Evolutionary conservation across 2,113 vertebrate genomes (phyloP), one percentile per base, ranked within the genome.

Genomic region (Dolichallabes microphthalmus): DNA sequence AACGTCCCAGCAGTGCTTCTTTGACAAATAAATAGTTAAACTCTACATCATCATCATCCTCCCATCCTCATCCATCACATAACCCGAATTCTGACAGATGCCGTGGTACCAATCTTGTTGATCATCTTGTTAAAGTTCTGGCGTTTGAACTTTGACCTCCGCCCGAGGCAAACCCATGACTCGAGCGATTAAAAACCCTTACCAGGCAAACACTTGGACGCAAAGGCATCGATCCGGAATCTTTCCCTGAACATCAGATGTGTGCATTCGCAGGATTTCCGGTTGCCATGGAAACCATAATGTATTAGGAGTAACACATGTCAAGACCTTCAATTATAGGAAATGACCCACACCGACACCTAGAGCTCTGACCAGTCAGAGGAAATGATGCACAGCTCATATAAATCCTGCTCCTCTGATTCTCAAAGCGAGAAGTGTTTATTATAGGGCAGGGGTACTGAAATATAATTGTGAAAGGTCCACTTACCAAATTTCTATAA

Each of bases 181-280:
- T 79, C 30, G 4, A 68, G 35, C 55, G 19, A 52, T 32, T 74
- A 58, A 25, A 71, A 22, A 35, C 32, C 60, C 19, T 55, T 7
- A 58, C 14, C 27, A 25, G 11, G 20, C 13, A 45, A 45, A 25
- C 15, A 25, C n/a, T 35, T 15, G n/a, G 17, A 22, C 8, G 30
- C 78, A 52, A 39, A 20, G 7, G n/a, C 69, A 85, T 85, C 25
- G 84, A 85, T 85, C 66, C n/a, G 22, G 32, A 13, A 74, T 30
- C 35, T 3, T 80, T 68, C 52, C 35, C 35, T 73, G 11, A 77
- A 61, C 77, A 22, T 69, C 76, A 78, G 83, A 66, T 60, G 14
- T 76, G 45, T 8, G 45, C 20, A 71, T 22, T n/a, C 20, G 2
- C 25, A 66, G 66, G 14, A 69, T 15, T 66, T 32, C 17, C 68